These are phyloP conservation scores for Poicephalus meyeri DNA, from an alignment of 2,113 vertebrate species.

Conservation along the genomic window DNA sequence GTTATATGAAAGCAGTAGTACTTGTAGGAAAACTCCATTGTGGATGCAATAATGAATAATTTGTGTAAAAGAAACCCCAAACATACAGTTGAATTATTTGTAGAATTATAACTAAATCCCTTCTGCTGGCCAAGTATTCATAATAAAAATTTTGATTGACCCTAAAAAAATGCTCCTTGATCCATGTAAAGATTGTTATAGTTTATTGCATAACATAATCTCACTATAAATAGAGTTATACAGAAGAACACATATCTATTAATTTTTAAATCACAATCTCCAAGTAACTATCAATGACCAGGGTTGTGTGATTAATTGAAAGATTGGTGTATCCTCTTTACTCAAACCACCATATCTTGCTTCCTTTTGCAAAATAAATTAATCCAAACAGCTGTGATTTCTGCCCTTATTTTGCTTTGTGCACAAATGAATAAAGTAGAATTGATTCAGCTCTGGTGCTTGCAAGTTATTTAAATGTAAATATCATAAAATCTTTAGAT, in stretches of 20 bases:
- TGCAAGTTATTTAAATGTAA: not conserved
- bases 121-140: not conserved
- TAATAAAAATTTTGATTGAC: not conserved
- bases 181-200: not conserved
- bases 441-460: not conserved
- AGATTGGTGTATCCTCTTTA: not conserved
- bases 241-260: not conserved
- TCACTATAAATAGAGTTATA: not conserved
- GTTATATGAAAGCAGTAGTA: not conserved
- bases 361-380: not conserved
- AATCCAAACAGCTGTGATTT: not conserved
- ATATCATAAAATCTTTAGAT: not conserved
- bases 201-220: not conserved
- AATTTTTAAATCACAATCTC: not conserved
- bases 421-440: not conserved
- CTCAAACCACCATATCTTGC: not conserved
- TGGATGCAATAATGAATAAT: not conserved
- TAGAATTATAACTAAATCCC: not conserved
- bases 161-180: not conserved
- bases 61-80: not conserved
- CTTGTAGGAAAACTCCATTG: not conserved
- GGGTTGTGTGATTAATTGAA: not conserved
- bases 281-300: not conserved
- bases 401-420: not conserved
- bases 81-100: not conserved